Evolutionary conservation across 2,888 invertebrate genomes (phyloP).

Genomic region (Catotricha subobsoleta): DNA sequence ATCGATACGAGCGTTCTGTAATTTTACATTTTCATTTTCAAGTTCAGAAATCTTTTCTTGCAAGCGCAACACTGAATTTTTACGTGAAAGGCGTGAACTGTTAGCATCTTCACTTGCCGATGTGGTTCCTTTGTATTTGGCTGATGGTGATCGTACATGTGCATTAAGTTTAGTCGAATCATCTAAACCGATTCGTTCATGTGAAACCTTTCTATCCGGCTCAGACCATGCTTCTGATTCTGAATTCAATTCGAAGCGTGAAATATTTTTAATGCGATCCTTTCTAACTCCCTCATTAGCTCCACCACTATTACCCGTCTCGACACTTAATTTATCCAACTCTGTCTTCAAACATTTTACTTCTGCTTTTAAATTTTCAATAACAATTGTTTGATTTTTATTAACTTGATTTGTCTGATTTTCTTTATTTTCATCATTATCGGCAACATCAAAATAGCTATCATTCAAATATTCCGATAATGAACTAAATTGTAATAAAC

Average conservation of each 20-base stretch:
- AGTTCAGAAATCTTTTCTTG: conserved; percentile 31
- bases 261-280: background rate
- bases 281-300: conserved; percentile 9
- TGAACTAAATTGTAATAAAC: conserved; percentile 31
- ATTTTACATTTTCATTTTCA: conserved; percentile 27
- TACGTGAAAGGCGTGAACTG: conserved; percentile 13
- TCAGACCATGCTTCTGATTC: conserved; percentile 81
- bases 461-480: conserved; percentile 29
- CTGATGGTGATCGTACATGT: background rate
- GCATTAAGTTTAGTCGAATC: conserved; percentile 18
- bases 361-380: conserved; percentile 20
- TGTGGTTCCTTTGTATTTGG: background rate
- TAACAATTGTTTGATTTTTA: conserved; percentile 10
- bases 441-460: conserved; percentile 8
- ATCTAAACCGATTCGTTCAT: conserved; percentile 56
- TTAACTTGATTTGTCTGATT: background rate
- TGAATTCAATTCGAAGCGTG: conserved; percentile 21
- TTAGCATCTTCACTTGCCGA: conserved; percentile 19
- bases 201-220: conserved; percentile 63
- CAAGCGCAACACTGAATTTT: conserved; percentile 4
- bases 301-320: conserved; percentile 3
- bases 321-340: conserved; percentile 16
- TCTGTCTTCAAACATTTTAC: conserved; percentile 21
- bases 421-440: conserved; percentile 16
- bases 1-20: conserved; percentile 24